phyloP scores from a whole-genome alignment of 2,888 invertebrate genomes.

The Busseola fusca region DNA sequence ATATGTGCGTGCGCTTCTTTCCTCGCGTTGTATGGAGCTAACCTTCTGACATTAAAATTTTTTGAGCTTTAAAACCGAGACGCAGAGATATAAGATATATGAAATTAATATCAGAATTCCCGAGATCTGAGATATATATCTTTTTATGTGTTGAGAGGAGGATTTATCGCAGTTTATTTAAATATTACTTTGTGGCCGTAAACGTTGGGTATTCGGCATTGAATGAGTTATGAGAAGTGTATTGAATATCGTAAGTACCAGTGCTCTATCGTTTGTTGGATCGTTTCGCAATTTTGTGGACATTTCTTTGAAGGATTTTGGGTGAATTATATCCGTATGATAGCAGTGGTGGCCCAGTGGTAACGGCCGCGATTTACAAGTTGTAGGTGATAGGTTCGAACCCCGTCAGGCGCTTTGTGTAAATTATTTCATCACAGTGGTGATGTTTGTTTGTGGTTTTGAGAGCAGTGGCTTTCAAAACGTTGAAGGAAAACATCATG shows the following conservation, averaged over 20 bases:
- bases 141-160: constrained; percentile 61
- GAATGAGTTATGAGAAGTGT: constrained; percentile 55
- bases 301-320: constrained; percentile 5
- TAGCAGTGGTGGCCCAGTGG: too few relatives aligned
- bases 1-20: background rate
- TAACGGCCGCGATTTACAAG: too few relatives aligned
- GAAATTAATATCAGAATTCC: constrained; percentile 71
- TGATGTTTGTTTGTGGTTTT: too few relatives aligned
- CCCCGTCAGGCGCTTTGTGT: too few relatives aligned
- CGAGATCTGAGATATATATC: constrained; percentile 69
- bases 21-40: accelerated
- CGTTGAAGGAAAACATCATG: too few relatives aligned
- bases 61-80: constrained; percentile 34
- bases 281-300: constrained; percentile 32
- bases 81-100: constrained; percentile 67
- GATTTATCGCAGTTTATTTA: constrained; percentile 65
- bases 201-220: constrained; percentile 51
- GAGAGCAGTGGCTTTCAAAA: too few relatives aligned
- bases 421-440: too few relatives aligned
- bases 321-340: constrained; percentile 2
- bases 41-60: constrained; percentile 4
- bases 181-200: constrained; percentile 61
- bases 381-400: too few relatives aligned
- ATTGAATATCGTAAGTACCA: constrained; percentile 32
- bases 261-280: constrained; percentile 25